Conservation (phyloP, 2,113 vertebrate species). For the Atractosteus spatula region DNA sequence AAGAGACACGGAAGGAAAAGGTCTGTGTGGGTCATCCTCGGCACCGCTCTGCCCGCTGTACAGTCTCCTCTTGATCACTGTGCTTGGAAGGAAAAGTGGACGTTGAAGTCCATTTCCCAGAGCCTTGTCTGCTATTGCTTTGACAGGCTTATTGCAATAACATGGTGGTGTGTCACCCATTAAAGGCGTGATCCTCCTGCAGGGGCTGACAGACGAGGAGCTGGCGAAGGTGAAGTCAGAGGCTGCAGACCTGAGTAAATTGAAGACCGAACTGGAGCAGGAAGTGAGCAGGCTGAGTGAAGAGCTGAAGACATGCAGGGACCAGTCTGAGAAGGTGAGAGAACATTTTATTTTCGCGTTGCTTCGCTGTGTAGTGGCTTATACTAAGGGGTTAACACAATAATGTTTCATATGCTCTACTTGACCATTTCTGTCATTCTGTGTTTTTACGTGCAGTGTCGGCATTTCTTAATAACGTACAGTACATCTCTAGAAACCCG, state of each 20-base stretch:
- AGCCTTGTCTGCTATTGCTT: too few relatives aligned
- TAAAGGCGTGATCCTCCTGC: neutral
- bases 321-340: conserved; percentile 83
- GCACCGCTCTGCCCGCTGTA: too few relatives aligned
- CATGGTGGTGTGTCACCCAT: neutral
- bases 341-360: neutral
- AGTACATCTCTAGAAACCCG: too few relatives aligned
- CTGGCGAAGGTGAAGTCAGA: conserved; percentile 78
- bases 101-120: neutral
- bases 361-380: too few relatives aligned
- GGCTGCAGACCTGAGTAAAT: conserved; percentile 73
- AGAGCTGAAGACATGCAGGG: conserved; percentile 72
- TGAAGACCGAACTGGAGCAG: conserved; percentile 75
- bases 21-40: conserved; percentile 47
- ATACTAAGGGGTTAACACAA: too few relatives aligned
- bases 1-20: conserved; percentile 78
- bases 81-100: too few relatives aligned
- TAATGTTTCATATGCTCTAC: too few relatives aligned
- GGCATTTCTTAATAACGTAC: too few relatives aligned
- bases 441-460: too few relatives aligned
- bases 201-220: conserved; percentile 80
- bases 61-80: too few relatives aligned
- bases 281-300: conserved; percentile 67
- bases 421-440: too few relatives aligned
- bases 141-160: too few relatives aligned